Evolutionary conservation across 2,888 invertebrate species (phyloP).

Genomic region (Drosophila paracracens): DNA sequence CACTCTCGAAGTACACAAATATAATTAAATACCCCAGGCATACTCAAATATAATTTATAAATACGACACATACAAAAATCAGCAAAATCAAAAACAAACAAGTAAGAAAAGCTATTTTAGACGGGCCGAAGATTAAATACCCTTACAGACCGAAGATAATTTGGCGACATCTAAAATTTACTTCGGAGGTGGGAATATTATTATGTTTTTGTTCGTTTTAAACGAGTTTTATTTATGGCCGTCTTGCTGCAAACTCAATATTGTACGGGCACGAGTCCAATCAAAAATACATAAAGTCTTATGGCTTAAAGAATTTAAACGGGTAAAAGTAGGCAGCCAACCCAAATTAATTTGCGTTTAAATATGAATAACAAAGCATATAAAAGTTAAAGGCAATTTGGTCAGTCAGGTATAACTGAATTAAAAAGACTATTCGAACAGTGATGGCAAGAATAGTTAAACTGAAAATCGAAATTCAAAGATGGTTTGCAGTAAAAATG

Average conservation of each 20-base stretch:
- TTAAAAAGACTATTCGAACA: background rate
- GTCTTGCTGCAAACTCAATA: background rate
- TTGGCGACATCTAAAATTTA: background rate
- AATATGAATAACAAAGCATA: background rate
- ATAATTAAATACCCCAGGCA: constrained; percentile 32
- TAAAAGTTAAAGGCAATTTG: background rate
- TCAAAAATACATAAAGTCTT: background rate
- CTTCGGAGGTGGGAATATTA: background rate
- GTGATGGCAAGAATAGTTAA: background rate
- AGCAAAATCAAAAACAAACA: constrained; percentile 9
- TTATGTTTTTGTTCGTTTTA: background rate
- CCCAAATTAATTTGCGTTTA: background rate
- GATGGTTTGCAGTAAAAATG: background rate
- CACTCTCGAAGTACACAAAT: constrained; percentile 22
- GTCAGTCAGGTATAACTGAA: background rate
- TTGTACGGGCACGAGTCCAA: background rate
- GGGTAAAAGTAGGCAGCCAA: background rate
- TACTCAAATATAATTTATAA: constrained; percentile 54
- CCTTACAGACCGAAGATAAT: background rate
- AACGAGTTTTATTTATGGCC: background rate
- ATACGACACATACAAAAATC: constrained; percentile 41
- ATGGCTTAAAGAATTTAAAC: background rate
- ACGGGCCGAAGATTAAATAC: background rate
- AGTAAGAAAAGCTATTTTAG: background rate
- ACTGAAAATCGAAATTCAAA: background rate